Evolutionary conservation across 2,888 invertebrate genomes (phyloP), one percentile per base, ranked within the genome.

Genomic region (Pandemis corylana): DNA sequence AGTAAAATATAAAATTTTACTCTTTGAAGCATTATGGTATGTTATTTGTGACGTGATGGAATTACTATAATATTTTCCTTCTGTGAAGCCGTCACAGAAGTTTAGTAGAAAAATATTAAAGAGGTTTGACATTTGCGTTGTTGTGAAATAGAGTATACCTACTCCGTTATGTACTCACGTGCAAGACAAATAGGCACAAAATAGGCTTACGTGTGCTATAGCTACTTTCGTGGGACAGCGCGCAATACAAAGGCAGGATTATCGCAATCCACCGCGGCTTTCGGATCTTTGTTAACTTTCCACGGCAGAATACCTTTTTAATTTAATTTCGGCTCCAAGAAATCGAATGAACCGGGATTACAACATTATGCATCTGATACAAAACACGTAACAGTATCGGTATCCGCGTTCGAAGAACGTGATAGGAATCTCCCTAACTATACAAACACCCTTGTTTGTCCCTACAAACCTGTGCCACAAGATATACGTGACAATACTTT

Each of bases 371-470:
- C 82, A 84, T 80, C 76, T 78, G 77, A 81, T 81, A 85, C 81
- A 84, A 83, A 85, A 82, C 84, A 85, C 86, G 86, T 84, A 80
- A 78, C 81, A 82, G 82, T 84, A 85, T 86, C 84, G 85, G 85
- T 85, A 87, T 85, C 84, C 82, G 80, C 81, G 82, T 82, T 82
- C 79, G 71, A 76, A 56, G 78, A 80, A 89, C 90, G 89, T 89
- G 90, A 86, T 80, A 62, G 7, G 89, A 89, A 88, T 89, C 78
- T 80, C 76, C 77, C 74, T 72, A 73, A 72, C 74, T 71, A 76
- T 80, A 78, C 77, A 83, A 84, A 84, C 81, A 82, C 82, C 83
- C 28, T 28, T 59, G 59, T 59, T 59, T 59, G 59, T 28, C 59
- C 59, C 82, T 81, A 85, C 84, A 85, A 86, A 84, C 86, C 84